Evolutionary conservation across 1,140 invertebrate species (phyloP).

Genomic region (Bombyx mori): DNA sequence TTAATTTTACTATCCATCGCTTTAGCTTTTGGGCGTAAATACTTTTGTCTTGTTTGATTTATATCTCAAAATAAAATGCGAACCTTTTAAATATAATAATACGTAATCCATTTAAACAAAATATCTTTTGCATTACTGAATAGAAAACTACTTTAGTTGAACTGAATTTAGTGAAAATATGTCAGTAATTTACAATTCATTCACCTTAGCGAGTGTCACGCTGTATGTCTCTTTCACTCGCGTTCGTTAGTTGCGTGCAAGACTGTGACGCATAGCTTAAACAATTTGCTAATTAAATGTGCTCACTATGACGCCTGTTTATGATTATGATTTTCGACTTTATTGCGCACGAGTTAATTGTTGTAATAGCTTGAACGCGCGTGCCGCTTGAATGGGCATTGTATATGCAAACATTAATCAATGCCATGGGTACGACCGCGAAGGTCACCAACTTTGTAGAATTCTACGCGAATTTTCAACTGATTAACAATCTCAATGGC

Average conservation of each 20-base stretch:
- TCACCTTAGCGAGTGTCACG: slow-evolving; percentile 31
- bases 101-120: no score
- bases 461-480: slow-evolving; percentile 23
- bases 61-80: no score
- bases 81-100: no score
- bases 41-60: no score
- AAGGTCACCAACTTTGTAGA: slow-evolving; percentile 49
- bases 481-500: slow-evolving; percentile 6
- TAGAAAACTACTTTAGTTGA: neutral
- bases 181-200: slow-evolving; percentile 35
- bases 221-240: slow-evolving; percentile 28
- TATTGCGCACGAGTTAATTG: slow-evolving; percentile 23
- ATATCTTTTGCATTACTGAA: no score
- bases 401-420: slow-evolving; percentile 63
- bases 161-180: slow-evolving; percentile 14
- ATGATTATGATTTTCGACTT: slow-evolving; percentile 25
- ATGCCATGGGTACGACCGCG: slow-evolving; percentile 48
- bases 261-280: slow-evolving; percentile 42
- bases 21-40: no score
- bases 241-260: slow-evolving; percentile 20
- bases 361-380: slow-evolving; percentile 20
- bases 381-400: slow-evolving; percentile 43
- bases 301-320: slow-evolving; percentile 31
- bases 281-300: slow-evolving; percentile 55
- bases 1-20: no score